Base-by-base conservation (phyloP, 2,113 vertebrate species). In the Puntigrus tetrazona region DNA sequence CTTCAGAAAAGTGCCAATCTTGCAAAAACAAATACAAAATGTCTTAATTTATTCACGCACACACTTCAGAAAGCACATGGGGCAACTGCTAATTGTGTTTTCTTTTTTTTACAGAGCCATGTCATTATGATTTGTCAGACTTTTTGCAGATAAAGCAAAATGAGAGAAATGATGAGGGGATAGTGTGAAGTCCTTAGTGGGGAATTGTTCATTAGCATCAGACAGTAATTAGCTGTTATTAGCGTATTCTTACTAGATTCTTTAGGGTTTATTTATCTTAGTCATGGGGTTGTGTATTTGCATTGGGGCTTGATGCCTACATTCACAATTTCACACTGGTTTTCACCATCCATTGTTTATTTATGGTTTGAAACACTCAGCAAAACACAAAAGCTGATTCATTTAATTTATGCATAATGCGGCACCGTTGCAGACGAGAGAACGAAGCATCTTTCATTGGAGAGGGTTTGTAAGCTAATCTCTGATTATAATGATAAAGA, bases 101-200 rank as follows among this genome's bases (percentile, higher is more conserved):
- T 34, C 2, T n/a, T 45, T 67, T 50, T 77, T 43, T 67, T 29
- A 52, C 11, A 76, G 14, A 67, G 55, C 8, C 41, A 57, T 78
- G 55, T 43, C 59, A 67, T 67, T 81, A 81, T 34, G 38, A 47
- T 67, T 63, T 81, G 59, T 67, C 61, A 43, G 25, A 61, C 47
- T 65, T 67, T 81, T 5, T 67, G 41, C 78, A n/a, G 78, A 67
- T 31, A 14, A 81, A 34, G 78, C 59, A 67, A 63, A 81, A 27
- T 65, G 18, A 50, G 27, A 31, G 41, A 67, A 31, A 34, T 7
- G 47, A 52, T 76, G 45, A 76, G 47, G 29, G 47, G 73, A 29
- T 27, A 81, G 59, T 22, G 16, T 25, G 38, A 80, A 27, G 27
- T 65, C 25, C 36, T 63, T n/a, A 29, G 34, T 10, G 22, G 57